Conservation (phyloP, 2,113 vertebrate species). For the Tragelaphus strepsiceros region DNA sequence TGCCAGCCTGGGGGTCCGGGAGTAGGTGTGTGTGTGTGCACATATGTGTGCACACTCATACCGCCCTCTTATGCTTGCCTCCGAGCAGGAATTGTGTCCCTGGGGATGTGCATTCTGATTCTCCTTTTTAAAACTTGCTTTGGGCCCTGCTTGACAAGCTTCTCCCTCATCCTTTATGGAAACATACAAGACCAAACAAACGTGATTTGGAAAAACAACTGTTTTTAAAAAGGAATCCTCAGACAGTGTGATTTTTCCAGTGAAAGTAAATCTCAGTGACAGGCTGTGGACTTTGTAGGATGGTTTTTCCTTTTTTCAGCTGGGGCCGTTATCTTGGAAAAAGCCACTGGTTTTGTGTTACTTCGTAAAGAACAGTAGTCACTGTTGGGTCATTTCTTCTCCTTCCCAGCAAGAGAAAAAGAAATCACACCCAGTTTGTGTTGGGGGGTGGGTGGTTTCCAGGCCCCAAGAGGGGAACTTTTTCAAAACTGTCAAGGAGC, state of each 20-base stretch:
- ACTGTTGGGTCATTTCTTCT: background rate
- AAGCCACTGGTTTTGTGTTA: background rate
- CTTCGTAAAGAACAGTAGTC: background rate
- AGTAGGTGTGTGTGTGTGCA: accelerated
- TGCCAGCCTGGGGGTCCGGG: background rate
- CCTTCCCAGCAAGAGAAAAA: background rate
- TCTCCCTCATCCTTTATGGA: background rate
- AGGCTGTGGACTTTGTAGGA: too few relatives aligned
- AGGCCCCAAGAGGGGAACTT: background rate
- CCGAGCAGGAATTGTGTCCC: background rate
- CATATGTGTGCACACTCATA: accelerated
- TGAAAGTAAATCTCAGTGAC: background rate
- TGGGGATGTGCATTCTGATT: background rate
- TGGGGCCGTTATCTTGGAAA: background rate
- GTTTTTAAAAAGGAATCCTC: background rate
- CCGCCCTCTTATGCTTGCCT: background rate
- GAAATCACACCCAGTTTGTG: background rate
- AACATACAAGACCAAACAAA: background rate
- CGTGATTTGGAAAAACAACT: background rate
- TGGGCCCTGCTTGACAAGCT: background rate
- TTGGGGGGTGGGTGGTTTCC: too few relatives aligned
- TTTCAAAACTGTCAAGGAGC: background rate
- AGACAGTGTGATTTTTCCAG: background rate
- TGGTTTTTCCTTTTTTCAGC: background rate
- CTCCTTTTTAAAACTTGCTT: background rate